Base-by-base conservation (phyloP, 2,888 invertebrate genomes). In the Sericinus montela region DNA sequence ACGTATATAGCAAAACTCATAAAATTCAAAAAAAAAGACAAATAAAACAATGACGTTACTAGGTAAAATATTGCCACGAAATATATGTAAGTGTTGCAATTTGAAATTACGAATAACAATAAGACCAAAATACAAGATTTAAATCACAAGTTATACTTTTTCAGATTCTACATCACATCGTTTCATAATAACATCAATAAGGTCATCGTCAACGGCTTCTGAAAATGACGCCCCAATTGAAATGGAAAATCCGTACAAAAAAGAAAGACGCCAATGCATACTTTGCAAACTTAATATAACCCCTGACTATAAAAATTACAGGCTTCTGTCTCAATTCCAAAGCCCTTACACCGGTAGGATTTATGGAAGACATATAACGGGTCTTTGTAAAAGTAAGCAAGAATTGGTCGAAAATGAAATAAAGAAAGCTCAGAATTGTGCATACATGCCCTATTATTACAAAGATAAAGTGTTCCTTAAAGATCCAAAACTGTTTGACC, bases 261-360 rank as follows among this genome's bases (percentile, higher is more conserved):
- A 93, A 65, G 94, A 95, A 54, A 91, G 85, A 52, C 85, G 83
- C 15, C 77, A 90, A 56, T 98, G 98, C 70, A 92, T 98, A 59
- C 81, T 98, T 8, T 98, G 98, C 75, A 92, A 93, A 79, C 75
- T 94, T 52, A 91, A 94, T 28, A 93, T 98, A n/a, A 90, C 90
- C 0, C 94, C 97, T 0, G 92, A 97, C 75, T 98, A 96, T 70
- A 98, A 98, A 81, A 99, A 99, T 80, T 92, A 94, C 0, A 92
- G 96, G 61, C 80, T 99, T 3, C 80, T 99, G 4, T 97, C 97
- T 0, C 98, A 99, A 75, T 99, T 99, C 79, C 95, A 98, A 69
- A 99, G 98, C 28, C 94, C 97, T 0, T 97, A 95, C 72, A 98
- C 99, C 0, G 99, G 99, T 0, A 91, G 94, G 57, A 92, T 98